Base-by-base conservation (phyloP, 2,888 invertebrate species). In the Nemapogon koenigi region DNA sequence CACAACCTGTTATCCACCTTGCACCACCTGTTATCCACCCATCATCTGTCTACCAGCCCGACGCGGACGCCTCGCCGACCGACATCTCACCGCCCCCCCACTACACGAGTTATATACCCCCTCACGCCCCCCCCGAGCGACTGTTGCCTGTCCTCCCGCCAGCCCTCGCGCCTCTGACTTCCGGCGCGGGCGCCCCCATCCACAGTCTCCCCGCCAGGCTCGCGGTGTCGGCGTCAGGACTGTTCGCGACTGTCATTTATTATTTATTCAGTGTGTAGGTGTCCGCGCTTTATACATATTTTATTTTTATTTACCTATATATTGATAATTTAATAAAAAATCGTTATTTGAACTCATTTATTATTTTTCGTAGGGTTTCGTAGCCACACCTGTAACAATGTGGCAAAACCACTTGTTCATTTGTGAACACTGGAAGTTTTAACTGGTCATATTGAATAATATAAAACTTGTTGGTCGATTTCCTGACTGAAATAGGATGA, bases 61-160 rank as follows among this genome's bases (percentile, higher is more conserved):
- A 14, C n/a, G 15, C 15, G 6, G 18, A 13, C 22, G 10, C 3
- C 19, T 8, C 18, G 19, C 17, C 6, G 16, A 16, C 36, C 14
- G 16, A 27, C 26, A 15, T 16, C 29, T 22, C 29, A 29, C 28
- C 16, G 30, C 39, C 36, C 40, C 37, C 33, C 30, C 38, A 28
- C 37, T 40, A 38, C 35, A 39, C 37, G 31, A 41, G 35, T 37
- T 31, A 19, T 35, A 26, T 40, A 37, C 15, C 41, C 26, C 26
- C 22, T 25, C 16, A n/a, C 40, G 22, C 39, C 35, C 28, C 40
- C 37, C 14, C 41, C 33, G 19, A 35, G 10, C 28, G 28, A 28
- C 19, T 17, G 33, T 31, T 35, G 26, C 35, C 38, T 8, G 27
- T 19, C 29, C 40, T 37, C 10, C 31, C 41, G 41, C 39, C 35